A percentile compares a stretch with the other conserved stretches of the same genome.
phyloP scores from a whole-genome alignment of 2,888 invertebrate species.

The Cantharis lateralis region DNA sequence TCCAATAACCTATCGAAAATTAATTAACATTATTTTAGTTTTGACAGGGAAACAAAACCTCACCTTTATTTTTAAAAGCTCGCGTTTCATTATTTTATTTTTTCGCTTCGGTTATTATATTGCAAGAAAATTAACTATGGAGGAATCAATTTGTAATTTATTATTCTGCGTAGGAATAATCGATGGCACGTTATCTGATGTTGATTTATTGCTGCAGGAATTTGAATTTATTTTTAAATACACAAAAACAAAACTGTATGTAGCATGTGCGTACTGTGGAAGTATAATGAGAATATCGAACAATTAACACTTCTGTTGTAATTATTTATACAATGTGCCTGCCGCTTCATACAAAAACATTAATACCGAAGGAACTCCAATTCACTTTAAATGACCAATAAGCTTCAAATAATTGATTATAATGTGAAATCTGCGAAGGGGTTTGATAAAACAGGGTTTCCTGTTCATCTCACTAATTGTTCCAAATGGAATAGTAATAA shows the following conservation, averaged over 20 bases:
- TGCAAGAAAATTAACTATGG: not conserved
- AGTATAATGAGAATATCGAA: not conserved
- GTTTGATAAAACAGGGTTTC: not conserved
- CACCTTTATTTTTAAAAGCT: not conserved
- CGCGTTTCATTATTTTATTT: not conserved
- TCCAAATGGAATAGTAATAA: not conserved
- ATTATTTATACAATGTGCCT: not conserved
- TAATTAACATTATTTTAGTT: not conserved
- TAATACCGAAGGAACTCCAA: not conserved
- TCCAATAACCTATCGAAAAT: not conserved
- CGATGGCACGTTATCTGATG: not conserved
- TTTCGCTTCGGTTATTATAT: not conserved
- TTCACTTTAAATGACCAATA: conserved; percentile 5
- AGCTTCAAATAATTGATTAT: conserved; percentile 15
- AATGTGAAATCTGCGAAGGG: not conserved
- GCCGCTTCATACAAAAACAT: not conserved
- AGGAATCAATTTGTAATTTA: not conserved
- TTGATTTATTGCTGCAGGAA: not conserved
- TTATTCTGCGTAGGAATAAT: not conserved
- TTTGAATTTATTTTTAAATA: not conserved
- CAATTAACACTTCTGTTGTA: not conserved
- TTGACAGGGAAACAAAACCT: not conserved
- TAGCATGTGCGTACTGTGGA: not conserved
- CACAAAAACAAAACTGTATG: not conserved
- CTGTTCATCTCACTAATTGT: conserved; percentile 12